Evolutionary conservation across 2,113 vertebrate genomes (phyloP).

Genomic region (Mesocricetus auratus): DNA sequence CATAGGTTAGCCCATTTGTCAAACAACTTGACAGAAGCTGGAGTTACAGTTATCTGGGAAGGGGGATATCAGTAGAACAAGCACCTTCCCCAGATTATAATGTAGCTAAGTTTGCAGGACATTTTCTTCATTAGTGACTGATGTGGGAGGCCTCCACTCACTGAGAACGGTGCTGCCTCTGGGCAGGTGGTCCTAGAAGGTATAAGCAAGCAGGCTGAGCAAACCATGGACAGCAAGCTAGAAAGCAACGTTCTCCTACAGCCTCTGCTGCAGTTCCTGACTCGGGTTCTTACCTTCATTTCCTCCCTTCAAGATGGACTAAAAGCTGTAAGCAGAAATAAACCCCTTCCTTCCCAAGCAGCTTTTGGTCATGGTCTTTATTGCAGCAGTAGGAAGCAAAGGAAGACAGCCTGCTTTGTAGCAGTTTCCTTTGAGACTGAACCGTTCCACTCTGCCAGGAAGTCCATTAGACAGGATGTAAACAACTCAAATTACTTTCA

Average conservation of each 20-base stretch:
- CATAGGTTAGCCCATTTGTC: not conserved
- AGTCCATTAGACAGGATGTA: not conserved
- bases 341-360: not conserved
- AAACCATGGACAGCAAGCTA: not conserved
- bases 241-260: not conserved
- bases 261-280: not conserved
- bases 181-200: not conserved
- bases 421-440: not conserved
- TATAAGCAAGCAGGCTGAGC: not conserved
- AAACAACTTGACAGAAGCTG: not conserved
- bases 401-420: not conserved
- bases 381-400: not conserved
- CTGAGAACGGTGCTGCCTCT: not conserved
- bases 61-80: not conserved
- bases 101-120: not conserved
- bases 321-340: not conserved
- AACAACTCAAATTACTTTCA: not conserved
- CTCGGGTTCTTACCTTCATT: not conserved
- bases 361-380: not conserved
- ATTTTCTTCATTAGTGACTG: not conserved
- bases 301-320: not conserved
- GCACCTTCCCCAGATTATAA: not conserved
- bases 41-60: not conserved
- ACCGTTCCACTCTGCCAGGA: not conserved
- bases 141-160: not conserved